Base-by-base conservation (phyloP, 2,888 invertebrate species). In the Pollenia angustigena region DNA sequence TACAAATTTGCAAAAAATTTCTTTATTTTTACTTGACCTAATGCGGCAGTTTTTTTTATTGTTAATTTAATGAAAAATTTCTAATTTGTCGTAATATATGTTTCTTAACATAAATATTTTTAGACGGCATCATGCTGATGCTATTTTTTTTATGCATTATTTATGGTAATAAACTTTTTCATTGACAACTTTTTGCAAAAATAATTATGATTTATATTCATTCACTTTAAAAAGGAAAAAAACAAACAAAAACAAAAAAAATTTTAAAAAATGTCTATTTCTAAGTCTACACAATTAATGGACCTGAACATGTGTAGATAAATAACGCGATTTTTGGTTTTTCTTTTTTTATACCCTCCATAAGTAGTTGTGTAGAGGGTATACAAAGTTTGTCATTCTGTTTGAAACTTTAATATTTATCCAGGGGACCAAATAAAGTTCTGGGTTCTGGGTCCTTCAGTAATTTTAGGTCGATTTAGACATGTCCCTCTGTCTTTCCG, bases 281-380 rank as follows among this genome's bases (percentile, higher is more conserved):
- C 12, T 85, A 54, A 80, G 32, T 75, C 74, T 74, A 80, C 74
- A 85, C 60, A 84, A 81, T 85, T 85, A 85, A 85, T 81, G 85
- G 85, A 81, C 81, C 76, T 78, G 52, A 85, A 81, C 85, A 85
- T 81, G 81, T 84, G 84, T 79, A 68, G 60, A 84, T 66, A 79
- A 56, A 84, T 58, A 79, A 58, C 42, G 78, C 62, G 23, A 83
- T 75, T 71, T 42, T 66, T 54, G 32, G 32, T 48, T 75, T 50
- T 64, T 54, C 12, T 9, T 48, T 62, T 69, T 32, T 32, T 32
- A 32, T 32, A 32, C 32, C 32, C 6, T 32, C 32, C 0, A 32
- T 6, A 32, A 32, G 0, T 32, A 32, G 6, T 32, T 32, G 32
- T 32, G 32, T 6, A 32, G 32, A 32, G 32, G 32, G 32, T 32